These are phyloP conservation scores for Uloborus plumipes DNA, from an alignment of 2,888 invertebrate species.

Conservation along the genomic window DNA sequence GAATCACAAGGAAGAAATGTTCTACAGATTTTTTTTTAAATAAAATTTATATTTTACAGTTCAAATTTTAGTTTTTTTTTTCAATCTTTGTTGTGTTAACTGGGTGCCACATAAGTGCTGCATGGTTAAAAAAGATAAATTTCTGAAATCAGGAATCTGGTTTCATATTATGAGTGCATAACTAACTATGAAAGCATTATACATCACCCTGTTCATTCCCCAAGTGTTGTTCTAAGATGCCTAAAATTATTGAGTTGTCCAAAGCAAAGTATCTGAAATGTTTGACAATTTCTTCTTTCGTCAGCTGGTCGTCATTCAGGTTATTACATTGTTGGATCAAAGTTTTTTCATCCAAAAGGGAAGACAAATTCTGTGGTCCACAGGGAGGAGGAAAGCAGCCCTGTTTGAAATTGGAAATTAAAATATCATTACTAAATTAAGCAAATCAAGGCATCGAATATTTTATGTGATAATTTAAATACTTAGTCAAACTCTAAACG, in stretches of 20 bases:
- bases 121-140: background rate
- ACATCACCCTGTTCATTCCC: constrained; percentile 81
- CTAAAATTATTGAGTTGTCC: constrained; percentile 89
- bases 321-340: constrained; percentile 83
- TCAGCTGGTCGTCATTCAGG: constrained; percentile 74
- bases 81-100: no score
- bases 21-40: no score
- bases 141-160: background rate
- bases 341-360: constrained; percentile 88
- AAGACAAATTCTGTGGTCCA: constrained; percentile 86
- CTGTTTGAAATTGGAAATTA: constrained; percentile 71
- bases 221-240: constrained; percentile 88
- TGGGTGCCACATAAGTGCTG: background rate
- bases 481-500: no score
- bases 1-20: no score
- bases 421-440: background rate
- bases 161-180: no score
- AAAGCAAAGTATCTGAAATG: constrained; percentile 89
- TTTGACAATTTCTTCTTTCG: constrained; percentile 76
- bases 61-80: no score
- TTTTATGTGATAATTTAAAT: no score
- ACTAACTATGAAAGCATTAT: background rate
- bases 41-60: no score
- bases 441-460: background rate
- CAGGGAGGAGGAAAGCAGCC: constrained; percentile 88